These are phyloP conservation scores for Ochotona curzoniae DNA, from an alignment of 2,113 vertebrate genomes.

Conservation along the genomic window DNA sequence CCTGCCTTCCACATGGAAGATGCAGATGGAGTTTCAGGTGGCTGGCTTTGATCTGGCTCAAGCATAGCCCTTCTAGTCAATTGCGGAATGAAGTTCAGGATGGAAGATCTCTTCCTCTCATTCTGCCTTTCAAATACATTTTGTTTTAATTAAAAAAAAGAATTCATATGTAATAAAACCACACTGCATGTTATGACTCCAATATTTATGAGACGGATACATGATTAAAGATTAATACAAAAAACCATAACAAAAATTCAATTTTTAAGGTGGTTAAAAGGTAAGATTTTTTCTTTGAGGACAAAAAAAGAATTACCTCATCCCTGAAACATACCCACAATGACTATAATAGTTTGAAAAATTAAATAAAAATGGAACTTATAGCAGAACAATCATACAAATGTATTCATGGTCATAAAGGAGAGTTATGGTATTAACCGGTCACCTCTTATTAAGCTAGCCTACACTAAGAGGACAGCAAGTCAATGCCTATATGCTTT, in stretches of 20 bases:
- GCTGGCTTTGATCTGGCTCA: too few relatives aligned
- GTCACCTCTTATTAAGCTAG: slow-evolving; percentile 8
- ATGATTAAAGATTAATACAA: slow-evolving; percentile 35
- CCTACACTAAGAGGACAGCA: not conserved
- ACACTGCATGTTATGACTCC: slow-evolving; percentile 39
- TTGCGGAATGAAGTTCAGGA: too few relatives aligned
- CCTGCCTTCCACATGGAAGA: too few relatives aligned
- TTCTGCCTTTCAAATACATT: not conserved
- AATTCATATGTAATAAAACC: slow-evolving; percentile 44
- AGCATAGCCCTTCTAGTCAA: too few relatives aligned
- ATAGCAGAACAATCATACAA: not conserved
- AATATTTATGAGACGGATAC: not conserved
- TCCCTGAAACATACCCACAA: not conserved
- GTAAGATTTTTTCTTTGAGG: slow-evolving; percentile 11
- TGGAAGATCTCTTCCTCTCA: too few relatives aligned
- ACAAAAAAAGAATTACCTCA: not conserved
- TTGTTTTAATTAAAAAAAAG: slow-evolving; percentile 35
- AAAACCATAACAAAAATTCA: slow-evolving; percentile 26
- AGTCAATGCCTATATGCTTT: not conserved
- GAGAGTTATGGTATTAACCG: not conserved
- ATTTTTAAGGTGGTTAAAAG: slow-evolving; percentile 25
- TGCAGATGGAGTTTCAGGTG: too few relatives aligned
- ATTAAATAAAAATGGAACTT: slow-evolving; percentile 49
- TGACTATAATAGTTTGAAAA: slow-evolving; percentile 26
- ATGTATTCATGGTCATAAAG: slow-evolving; percentile 53